phyloP scores from a whole-genome alignment of 2,888 invertebrate genomes.

The Myathropa florea region DNA sequence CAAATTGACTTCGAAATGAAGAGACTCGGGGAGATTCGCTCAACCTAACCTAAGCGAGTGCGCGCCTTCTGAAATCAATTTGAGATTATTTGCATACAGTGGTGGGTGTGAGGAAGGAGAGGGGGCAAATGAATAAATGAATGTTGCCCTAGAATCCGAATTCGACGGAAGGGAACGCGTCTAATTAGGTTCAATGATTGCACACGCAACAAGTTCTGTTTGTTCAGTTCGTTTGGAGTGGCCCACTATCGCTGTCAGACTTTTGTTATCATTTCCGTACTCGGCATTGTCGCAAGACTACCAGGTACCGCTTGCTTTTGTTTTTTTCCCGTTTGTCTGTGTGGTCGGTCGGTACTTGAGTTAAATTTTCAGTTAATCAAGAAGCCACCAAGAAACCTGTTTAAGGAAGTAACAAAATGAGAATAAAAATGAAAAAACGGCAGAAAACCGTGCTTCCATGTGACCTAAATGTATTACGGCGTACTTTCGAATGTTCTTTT shows the following conservation, averaged over 20 bases:
- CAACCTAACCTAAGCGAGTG: neutral
- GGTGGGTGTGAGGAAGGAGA: neutral
- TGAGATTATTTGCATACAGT: neutral
- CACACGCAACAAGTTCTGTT: neutral
- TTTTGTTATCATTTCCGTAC: neutral
- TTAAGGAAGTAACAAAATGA: neutral
- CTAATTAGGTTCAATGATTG: neutral
- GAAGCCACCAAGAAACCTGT: neutral
- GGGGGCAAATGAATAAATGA: neutral
- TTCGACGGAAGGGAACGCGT: neutral
- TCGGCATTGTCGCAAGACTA: neutral
- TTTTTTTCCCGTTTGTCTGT: neutral
- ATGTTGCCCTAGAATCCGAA: neutral
- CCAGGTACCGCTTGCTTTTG: neutral
- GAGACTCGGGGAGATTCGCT: neutral
- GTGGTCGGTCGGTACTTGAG: neutral
- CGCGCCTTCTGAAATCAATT: neutral
- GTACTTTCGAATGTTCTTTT: neutral
- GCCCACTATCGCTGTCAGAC: neutral
- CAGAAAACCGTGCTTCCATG: neutral
- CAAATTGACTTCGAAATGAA: neutral
- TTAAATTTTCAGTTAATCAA: neutral
- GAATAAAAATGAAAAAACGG: neutral
- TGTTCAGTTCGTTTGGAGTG: neutral
- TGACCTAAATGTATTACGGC: slow-evolving; percentile 5